Conservation (phyloP, 2,113 vertebrate genomes). For the Oreochromis tanganicae region DNA sequence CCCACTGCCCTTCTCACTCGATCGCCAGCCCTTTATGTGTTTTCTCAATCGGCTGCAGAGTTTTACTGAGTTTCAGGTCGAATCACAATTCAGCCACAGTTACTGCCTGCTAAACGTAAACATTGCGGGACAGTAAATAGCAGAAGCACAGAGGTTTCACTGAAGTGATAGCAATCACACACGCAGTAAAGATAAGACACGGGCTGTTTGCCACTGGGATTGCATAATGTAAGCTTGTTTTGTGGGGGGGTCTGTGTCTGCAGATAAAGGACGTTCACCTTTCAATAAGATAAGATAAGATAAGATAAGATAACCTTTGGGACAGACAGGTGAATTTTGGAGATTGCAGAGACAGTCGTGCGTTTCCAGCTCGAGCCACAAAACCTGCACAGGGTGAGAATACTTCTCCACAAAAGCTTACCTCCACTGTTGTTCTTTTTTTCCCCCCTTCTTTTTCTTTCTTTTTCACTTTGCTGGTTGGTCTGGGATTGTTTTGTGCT, state of each 20-base stretch:
- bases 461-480: conserved; percentile 56
- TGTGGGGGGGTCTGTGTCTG: conserved; percentile 3
- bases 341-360: neutral
- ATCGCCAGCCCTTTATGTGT: conserved; percentile 5
- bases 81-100: neutral
- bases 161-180: neutral
- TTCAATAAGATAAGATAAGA: neutral
- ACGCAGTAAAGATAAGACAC: conserved; percentile 46
- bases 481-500: conserved; percentile 75
- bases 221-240: neutral
- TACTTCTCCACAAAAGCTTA: neutral
- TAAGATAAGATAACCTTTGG: neutral
- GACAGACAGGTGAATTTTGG: conserved; percentile 21
- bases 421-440: conserved; percentile 14
- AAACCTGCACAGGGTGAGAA: conserved; percentile 27
- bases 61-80: neutral
- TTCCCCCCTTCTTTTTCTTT: conserved; percentile 27
- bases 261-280: conserved; percentile 41
- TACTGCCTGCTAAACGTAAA: conserved; percentile 7
- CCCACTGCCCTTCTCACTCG: conserved; percentile 1
- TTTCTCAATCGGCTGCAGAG: neutral
- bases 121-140: conserved; percentile 1
- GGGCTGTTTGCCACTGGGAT: conserved; percentile 3
- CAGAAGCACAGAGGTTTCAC: neutral
- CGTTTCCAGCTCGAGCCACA: conserved; percentile 1